phyloP scores from a whole-genome alignment of 2,888 invertebrate genomes.

The Oxystoma pomonae region DNA sequence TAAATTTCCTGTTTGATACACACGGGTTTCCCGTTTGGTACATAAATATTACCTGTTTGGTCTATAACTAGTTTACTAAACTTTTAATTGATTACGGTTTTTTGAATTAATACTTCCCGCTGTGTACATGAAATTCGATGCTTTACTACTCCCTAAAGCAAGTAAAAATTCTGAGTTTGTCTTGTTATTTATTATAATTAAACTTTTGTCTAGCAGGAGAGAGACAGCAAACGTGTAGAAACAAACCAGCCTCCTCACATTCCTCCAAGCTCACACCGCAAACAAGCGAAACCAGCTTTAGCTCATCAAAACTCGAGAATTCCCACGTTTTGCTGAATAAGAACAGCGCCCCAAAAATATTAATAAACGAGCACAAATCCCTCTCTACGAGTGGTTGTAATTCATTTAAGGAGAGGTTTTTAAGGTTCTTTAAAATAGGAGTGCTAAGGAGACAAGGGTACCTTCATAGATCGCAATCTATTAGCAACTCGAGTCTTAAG shows the following conservation, averaged over 20 bases:
- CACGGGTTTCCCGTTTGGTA: no score
- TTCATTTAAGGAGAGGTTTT: constrained; percentile 12
- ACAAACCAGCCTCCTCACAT: constrained; percentile 17
- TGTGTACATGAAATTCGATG: no score
- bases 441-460: constrained; percentile 16
- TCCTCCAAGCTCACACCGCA: constrained; percentile 18
- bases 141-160: no score
- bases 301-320: constrained; percentile 20
- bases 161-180: no score
- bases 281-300: constrained; percentile 23
- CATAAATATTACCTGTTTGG: no score
- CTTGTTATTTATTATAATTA: no score
- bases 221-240: constrained; percentile 18
- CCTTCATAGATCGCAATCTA: constrained; percentile 35
- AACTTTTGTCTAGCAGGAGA: no score
- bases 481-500: constrained; percentile 73
- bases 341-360: neutral
- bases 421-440: constrained; percentile 11
- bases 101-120: no score
- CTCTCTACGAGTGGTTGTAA: constrained; percentile 4
- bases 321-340: constrained; percentile 12
- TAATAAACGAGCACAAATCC: neutral
- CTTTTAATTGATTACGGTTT: no score
- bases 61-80: no score
- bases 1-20: no score